Conservation (phyloP, 2,888 invertebrate genomes). For the Tenthredo amoena region DNA sequence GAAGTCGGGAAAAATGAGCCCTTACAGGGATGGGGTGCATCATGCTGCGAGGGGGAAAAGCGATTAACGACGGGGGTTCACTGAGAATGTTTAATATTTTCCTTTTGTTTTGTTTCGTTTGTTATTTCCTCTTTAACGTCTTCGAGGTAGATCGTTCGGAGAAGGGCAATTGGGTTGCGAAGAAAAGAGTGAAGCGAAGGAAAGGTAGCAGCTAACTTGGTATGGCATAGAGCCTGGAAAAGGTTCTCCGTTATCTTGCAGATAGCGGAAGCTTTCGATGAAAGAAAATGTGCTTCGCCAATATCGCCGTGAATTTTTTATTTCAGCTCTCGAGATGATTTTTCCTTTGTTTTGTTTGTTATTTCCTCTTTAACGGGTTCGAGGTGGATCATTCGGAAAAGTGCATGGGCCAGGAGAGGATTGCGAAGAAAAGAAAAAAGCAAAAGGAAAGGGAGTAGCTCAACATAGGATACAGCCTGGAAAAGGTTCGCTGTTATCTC, state of each 20-base stretch:
- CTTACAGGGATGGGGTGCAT: not conserved
- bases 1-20: constrained; percentile 44
- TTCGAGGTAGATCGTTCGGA: constrained; percentile 11
- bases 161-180: not conserved
- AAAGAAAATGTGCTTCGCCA: constrained; percentile 37
- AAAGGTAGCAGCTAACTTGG: not conserved
- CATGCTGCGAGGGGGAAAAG: not conserved
- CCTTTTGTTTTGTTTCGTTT: constrained; percentile 37
- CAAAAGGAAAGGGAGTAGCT: not conserved
- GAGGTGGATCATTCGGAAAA: not conserved
- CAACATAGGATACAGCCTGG: constrained; percentile 5
- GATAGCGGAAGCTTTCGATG: constrained; percentile 45
- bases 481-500: constrained; percentile 39
- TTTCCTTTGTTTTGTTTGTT: constrained; percentile 31
- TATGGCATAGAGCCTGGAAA: constrained; percentile 34
- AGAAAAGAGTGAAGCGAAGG: not conserved
- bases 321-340: constrained; percentile 24
- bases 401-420: not conserved
- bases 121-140: constrained; percentile 30
- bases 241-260: constrained; percentile 42
- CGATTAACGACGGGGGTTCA: constrained; percentile 40
- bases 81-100: constrained; percentile 40
- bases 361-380: constrained; percentile 37
- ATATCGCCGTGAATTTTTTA: constrained; percentile 47
- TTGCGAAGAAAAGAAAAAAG: not conserved